Conservation (phyloP, 2,113 vertebrate genomes). For the Pampusana beccarii region DNA sequence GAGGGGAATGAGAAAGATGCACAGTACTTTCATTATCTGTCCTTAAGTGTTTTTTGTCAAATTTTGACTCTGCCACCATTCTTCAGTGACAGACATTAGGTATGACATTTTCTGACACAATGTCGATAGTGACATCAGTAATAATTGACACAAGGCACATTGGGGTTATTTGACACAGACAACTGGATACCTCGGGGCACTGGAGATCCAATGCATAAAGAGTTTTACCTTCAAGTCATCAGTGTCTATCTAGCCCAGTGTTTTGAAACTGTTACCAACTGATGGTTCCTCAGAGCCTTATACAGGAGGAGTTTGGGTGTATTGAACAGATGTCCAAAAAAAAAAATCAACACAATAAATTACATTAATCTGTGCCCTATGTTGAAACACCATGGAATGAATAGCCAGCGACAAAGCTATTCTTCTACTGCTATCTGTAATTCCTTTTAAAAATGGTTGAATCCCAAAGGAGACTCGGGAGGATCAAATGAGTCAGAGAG, state of each 20-base stretch:
- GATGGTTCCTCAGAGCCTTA: slow-evolving; percentile 41
- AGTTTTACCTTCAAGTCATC: slow-evolving; percentile 51
- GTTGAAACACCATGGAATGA: slow-evolving; percentile 42
- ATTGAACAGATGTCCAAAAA: slow-evolving; percentile 49
- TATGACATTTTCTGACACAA: slow-evolving; percentile 36
- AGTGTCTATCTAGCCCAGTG: not conserved
- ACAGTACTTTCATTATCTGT: slow-evolving; percentile 19
- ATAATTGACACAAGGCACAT: slow-evolving; percentile 69
- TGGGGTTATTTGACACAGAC: slow-evolving; percentile 60
- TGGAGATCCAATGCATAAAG: slow-evolving; percentile 4
- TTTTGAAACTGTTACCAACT: slow-evolving; percentile 29
- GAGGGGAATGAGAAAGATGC: not conserved
- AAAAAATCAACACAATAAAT: slow-evolving; percentile 59
- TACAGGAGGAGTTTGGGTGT: slow-evolving; percentile 2
- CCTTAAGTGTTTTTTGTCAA: slow-evolving; percentile 66
- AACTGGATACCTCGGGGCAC: slow-evolving; percentile 51
- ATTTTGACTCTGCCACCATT: slow-evolving; percentile 43
- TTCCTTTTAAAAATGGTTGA: slow-evolving; percentile 54
- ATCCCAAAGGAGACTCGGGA: slow-evolving; percentile 36
- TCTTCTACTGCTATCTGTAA: slow-evolving; percentile 61
- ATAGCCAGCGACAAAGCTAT: slow-evolving; percentile 51
- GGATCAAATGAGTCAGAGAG: slow-evolving; percentile 62
- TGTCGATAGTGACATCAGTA: slow-evolving; percentile 35
- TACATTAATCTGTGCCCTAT: slow-evolving; percentile 57
- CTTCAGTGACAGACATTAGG: slow-evolving; percentile 17